A percentile compares a stretch with the other conserved stretches of the same genome.
phyloP scores from a whole-genome alignment of 1,140 invertebrate genomes.

The Thalassaphorura encarpata region DNA sequence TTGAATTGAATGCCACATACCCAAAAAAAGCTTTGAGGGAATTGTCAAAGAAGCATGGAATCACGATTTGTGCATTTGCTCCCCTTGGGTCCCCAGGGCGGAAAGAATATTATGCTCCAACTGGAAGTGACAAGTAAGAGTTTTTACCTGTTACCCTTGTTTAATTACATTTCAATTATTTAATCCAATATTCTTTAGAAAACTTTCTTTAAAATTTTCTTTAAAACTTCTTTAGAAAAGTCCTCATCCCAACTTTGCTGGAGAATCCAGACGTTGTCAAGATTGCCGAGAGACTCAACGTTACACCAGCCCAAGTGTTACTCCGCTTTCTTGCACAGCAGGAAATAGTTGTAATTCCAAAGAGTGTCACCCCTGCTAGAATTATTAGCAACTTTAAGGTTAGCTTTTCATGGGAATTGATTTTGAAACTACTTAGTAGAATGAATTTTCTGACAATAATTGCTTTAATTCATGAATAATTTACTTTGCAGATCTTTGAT shows the following conservation, averaged over 20 bases:
- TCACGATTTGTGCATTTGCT: slow-evolving; percentile 63
- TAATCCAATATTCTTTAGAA: neutral
- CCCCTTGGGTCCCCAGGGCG: slow-evolving; percentile 62
- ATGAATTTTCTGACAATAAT: too few species aligned
- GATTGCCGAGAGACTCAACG: slow-evolving; percentile 36
- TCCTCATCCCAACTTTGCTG: slow-evolving; percentile 32
- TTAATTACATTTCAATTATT: neutral
- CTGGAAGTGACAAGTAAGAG: slow-evolving; percentile 1
- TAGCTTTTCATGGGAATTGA: neutral
- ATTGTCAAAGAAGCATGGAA: slow-evolving; percentile 38
- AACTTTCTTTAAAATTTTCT: neutral
- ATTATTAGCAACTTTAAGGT: slow-evolving; percentile 38
- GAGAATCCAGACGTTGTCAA: slow-evolving; percentile 35
- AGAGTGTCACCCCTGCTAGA: slow-evolving; percentile 35
- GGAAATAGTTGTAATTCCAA: slow-evolving; percentile 40
- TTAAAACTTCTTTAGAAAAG: neutral
- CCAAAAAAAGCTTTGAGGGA: slow-evolving; percentile 40
- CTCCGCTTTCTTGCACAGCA: slow-evolving; percentile 38
- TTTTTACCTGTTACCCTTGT: neutral
- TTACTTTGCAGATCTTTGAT: slow-evolving; percentile 35
- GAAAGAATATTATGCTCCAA: neutral
- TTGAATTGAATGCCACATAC: slow-evolving; percentile 42
- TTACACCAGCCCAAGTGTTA: slow-evolving; percentile 40
- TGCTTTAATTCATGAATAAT: too few species aligned
- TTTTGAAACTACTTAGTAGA: neutral